Evolutionary conservation across 2,113 vertebrate genomes (phyloP), one percentile per base, ranked within the genome.

Genomic region (Nothocercus julius): DNA sequence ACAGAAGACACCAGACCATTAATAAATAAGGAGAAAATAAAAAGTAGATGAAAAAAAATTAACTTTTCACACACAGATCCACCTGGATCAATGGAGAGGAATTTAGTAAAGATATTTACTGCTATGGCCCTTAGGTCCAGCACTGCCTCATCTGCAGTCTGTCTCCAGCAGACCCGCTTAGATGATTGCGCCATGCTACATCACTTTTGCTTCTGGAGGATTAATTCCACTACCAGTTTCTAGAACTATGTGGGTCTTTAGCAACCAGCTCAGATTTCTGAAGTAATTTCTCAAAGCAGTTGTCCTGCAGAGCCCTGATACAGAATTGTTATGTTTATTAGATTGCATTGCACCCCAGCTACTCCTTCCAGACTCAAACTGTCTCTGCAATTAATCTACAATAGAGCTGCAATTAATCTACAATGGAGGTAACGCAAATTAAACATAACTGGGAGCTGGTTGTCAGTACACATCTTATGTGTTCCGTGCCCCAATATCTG

Each of bases 331-430:
- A 18, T 64, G 64, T 84, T 94, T 84, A 75, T 94, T 86, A 75
- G 77, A 51, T 87, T 68, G 56, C 77, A n/a, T 75, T 76, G 47
- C 88, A 72, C 83, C 77, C 42, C 63, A 88, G 68, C 67, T 85
- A 83, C 13, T 88, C 85, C 15, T 87, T 95, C 73, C 68, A 74
- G 81, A 40, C 34, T 89, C 81, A 79, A 69, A 62, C 66, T 89
- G 42, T 90, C 66, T n/a, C 47, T 87, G 66, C 69, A 91, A 47
- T 96, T 93, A 88, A 86, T 88, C 88, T 93, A 1, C 68, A 44
- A 64, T 6, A 76, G 69, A 47, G 47, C 44, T 84, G 66, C 64
- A 91, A 47, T 96, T 93, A 88, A 84, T 88, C 88, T 93, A 1
- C 72, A 44, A 64, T 6, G 72, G 69, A 90, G 8, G 25, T 44